Evolutionary conservation across 2,888 invertebrate species (phyloP).

Genomic region (Rutpela maculata): DNA sequence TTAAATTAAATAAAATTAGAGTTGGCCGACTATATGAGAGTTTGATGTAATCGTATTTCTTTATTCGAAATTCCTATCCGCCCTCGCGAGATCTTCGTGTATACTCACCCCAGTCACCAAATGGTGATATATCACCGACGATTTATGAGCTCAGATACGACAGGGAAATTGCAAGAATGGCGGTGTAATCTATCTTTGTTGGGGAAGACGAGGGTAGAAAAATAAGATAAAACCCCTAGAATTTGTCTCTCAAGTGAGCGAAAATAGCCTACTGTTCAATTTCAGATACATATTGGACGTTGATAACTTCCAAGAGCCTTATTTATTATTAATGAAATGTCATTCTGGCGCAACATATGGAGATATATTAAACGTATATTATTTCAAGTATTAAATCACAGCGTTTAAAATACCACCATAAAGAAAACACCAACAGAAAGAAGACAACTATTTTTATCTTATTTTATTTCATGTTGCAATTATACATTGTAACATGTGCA

Average conservation of each 20-base stretch:
- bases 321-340: slow-evolving; percentile 49
- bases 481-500: too few species aligned
- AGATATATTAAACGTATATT: neutral
- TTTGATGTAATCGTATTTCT: slow-evolving; percentile 66
- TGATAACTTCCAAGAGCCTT: slow-evolving; percentile 49
- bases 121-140: slow-evolving; percentile 87
- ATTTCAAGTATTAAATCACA: neutral
- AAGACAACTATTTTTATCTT: too few species aligned
- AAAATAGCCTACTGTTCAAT: slow-evolving; percentile 72
- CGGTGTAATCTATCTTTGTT: slow-evolving; percentile 93
- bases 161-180: slow-evolving; percentile 96
- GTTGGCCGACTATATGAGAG: slow-evolving; percentile 48
- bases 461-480: too few species aligned
- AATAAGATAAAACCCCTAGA: slow-evolving; percentile 74
- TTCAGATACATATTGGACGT: slow-evolving; percentile 65
- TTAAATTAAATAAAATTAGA: slow-evolving; percentile 30
- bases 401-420: too few species aligned
- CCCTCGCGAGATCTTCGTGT: slow-evolving; percentile 59
- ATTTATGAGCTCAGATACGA: slow-evolving; percentile 93
- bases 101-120: slow-evolving; percentile 67
- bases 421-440: too few species aligned
- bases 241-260: slow-evolving; percentile 73
- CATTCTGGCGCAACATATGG: slow-evolving; percentile 16
- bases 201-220: slow-evolving; percentile 76
- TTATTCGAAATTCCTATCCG: slow-evolving; percentile 64